Evolutionary conservation across 2,888 invertebrate genomes (phyloP), one percentile per base, ranked within the genome.

Genomic region (Drosophila greeni): DNA sequence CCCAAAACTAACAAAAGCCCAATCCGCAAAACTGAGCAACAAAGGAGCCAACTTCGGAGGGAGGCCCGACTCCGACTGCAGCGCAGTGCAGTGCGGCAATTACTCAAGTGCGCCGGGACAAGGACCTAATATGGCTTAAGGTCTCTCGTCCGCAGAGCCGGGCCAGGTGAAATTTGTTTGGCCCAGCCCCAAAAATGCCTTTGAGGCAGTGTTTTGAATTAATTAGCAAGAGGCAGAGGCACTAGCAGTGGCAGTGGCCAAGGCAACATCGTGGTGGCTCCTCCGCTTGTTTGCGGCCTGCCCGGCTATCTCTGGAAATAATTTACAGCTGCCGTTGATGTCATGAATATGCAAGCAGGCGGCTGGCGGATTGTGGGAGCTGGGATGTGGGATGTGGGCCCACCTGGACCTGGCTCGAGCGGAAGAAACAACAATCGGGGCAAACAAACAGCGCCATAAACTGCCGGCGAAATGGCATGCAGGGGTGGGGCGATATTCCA

Each of bases 141-240:
- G 76, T n/a, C n/a, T n/a, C n/a, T n/a, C 79, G 54, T 24, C 26
- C 16, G 23, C 24, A 7, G 36, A 39, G 66, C 52, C 69, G 70
- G 82, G 66, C 52, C 70, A 79, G 82, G 80, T 79, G 56, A 57
- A 72, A 70, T 72, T 67, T 71, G 68, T 68, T 68, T 76, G 71
- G 67, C 66, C 53, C 49, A 43, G 47, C 31, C 57, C 75, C 73
- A 73, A 75, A 85, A 83, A 79, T 84, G 80, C 70, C 80, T 77
- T 73, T 70, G 75, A 80, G 85, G 70, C 83, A 77, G 64, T 83
- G 77, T 78, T 85, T 83, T 77, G 84, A 86, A 86, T 86, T 86
- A 86, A 86, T 86, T 86, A 86, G 83, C 83, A 49, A 68, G 49
- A 56, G 37, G 47, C 55, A 67, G 43, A 40, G 45, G 40, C 36